Evolutionary conservation across 2,113 vertebrate species (phyloP).

Genomic region (Natator depressus): DNA sequence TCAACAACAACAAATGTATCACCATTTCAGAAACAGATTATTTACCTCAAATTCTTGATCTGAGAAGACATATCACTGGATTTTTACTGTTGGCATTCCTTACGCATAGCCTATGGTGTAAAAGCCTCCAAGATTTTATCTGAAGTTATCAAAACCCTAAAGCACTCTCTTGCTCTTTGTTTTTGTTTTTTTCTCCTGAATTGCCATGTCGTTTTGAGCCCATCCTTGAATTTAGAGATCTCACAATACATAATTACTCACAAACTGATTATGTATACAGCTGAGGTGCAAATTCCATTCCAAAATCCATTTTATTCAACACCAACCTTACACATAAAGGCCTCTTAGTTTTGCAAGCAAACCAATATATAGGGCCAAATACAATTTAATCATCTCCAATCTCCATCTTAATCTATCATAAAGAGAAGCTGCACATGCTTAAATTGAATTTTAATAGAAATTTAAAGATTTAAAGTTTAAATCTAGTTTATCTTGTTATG

Average conservation of each 20-base stretch:
- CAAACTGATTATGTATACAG: neutral
- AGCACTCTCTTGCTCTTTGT: neutral
- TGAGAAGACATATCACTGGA: neutral
- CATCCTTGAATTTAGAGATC: neutral
- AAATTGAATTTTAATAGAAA: neutral
- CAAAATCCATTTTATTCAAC: constrained; percentile 10
- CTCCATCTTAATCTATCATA: neutral
- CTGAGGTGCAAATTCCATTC: neutral
- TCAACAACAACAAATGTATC: neutral
- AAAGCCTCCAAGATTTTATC: neutral
- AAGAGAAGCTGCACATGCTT: neutral
- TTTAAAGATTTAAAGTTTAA: neutral
- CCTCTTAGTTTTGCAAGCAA: neutral
- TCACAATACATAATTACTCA: neutral
- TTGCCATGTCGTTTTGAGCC: neutral
- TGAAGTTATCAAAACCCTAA: neutral
- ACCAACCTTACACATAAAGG: neutral
- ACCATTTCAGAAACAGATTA: neutral
- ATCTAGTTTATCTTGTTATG: neutral
- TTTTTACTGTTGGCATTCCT: neutral
- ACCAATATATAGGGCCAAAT: constrained; percentile 3
- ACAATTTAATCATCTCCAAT: constrained; percentile 4
- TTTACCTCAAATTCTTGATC: neutral
- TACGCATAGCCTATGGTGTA: neutral
- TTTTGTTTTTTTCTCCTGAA: neutral